These are phyloP conservation scores for Hycleus cichorii DNA, from an alignment of 1,140 invertebrate genomes.

Conservation along the genomic window DNA sequence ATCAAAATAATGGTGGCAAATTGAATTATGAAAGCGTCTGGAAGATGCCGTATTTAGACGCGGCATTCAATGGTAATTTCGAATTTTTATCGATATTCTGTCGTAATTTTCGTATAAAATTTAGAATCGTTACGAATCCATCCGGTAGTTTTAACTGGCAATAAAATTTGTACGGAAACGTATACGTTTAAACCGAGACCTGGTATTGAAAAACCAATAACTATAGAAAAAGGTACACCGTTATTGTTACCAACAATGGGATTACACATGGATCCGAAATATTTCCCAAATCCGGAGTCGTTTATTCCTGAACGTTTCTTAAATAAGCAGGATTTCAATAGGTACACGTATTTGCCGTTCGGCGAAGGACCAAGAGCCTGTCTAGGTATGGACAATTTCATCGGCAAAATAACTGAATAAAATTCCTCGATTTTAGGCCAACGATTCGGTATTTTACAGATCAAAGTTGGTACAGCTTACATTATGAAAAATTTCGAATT, in stretches of 20 bases:
- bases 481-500: constrained; percentile 13
- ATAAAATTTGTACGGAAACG: constrained; percentile 20
- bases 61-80: constrained; percentile 25
- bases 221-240: constrained; percentile 42
- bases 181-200: constrained; percentile 24
- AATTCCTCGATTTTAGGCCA: constrained; percentile 21
- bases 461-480: constrained; percentile 11
- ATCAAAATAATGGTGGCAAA: constrained; percentile 29
- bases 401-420: constrained; percentile 52
- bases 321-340: constrained; percentile 27
- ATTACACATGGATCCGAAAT: constrained; percentile 45
- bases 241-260: constrained; percentile 49
- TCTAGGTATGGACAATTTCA: constrained; percentile 41
- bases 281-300: constrained; percentile 48
- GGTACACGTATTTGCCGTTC: constrained; percentile 48
- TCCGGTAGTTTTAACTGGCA: constrained; percentile 39
- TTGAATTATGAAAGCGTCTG: constrained; percentile 42
- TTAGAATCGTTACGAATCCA: constrained; percentile 44
- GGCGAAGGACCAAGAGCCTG: constrained; percentile 58
- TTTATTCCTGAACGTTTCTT: constrained; percentile 56
- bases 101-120: not conserved
- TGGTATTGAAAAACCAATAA: constrained; percentile 24
- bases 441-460: constrained; percentile 15
- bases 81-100: constrained; percentile 29
- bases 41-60: constrained; percentile 43